These are phyloP conservation scores for Etheostoma perlongum DNA, from an alignment of 2,797 vertebrate species.

Conservation along the genomic window DNA sequence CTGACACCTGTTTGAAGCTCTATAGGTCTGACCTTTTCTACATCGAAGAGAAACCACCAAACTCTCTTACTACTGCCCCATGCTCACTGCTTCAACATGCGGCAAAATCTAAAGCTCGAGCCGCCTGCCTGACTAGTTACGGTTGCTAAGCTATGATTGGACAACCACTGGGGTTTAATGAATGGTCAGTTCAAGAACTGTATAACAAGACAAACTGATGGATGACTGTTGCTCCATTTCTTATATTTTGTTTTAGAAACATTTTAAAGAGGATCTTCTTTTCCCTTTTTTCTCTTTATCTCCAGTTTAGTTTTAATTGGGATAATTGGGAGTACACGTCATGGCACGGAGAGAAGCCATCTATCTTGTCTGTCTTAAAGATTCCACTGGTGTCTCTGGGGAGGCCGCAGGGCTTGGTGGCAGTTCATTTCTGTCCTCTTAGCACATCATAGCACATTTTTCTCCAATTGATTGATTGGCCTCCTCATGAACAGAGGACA, in stretches of 20 bases:
- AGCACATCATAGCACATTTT: constrained; percentile 35
- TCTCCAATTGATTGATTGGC: constrained; percentile 25
- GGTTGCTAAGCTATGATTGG: not conserved
- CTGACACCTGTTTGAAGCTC: not conserved
- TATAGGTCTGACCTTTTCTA: constrained; percentile 13
- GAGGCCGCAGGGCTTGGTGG: constrained; percentile 44
- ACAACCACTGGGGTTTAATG: not conserved
- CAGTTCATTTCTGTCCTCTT: constrained; percentile 25
- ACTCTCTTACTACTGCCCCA: too few species aligned
- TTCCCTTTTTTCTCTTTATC: constrained; percentile 34
- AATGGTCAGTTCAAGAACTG: not conserved
- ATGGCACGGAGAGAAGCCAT: not conserved
- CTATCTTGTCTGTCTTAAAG: constrained; percentile 49
- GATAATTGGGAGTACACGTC: constrained; percentile 63
- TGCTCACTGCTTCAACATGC: too few species aligned
- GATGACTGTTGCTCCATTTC: not conserved
- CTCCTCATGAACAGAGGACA: constrained; percentile 20
- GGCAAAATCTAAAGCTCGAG: too few species aligned
- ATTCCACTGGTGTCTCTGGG: constrained; percentile 61
- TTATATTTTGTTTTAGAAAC: constrained; percentile 3
- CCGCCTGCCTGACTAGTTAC: too few species aligned
- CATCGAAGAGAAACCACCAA: too few species aligned
- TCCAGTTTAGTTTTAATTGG: constrained; percentile 59
- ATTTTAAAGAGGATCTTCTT: constrained; percentile 45
- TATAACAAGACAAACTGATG: not conserved